These are phyloP conservation scores for Sebastes hopkinsi DNA, from an alignment of 2,797 vertebrate genomes.

Conservation along the genomic window DNA sequence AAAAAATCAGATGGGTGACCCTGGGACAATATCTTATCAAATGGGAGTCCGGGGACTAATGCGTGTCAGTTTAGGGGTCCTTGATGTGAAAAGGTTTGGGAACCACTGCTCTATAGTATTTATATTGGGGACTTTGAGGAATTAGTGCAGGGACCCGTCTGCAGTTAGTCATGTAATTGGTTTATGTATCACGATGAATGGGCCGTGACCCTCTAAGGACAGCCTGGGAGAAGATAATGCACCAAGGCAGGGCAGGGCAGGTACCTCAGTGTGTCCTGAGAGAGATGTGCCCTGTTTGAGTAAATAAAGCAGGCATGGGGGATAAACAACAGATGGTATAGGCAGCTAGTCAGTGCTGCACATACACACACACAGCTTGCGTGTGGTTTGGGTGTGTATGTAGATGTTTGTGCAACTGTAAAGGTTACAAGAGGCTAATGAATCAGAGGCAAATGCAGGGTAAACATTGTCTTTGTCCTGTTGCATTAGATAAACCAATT, in stretches of 20 bases:
- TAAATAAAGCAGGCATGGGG: constrained; percentile 88
- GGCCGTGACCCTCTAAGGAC: constrained; percentile 74
- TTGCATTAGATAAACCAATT: constrained; percentile 51
- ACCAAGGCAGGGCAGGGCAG: constrained; percentile 24
- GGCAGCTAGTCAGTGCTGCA: constrained; percentile 9
- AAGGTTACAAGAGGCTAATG: constrained; percentile 68
- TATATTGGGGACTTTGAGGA: constrained; percentile 49
- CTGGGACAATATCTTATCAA: neutral
- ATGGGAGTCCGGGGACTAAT: too few relatives aligned
- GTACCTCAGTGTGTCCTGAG: constrained; percentile 48
- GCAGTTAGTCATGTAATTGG: constrained; percentile 61
- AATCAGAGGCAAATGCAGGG: constrained; percentile 54
- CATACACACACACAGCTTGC: neutral
- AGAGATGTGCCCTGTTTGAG: constrained; percentile 82
- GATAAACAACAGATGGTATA: constrained; percentile 87
- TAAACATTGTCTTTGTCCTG: constrained; percentile 65
- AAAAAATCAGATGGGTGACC: too few relatives aligned
- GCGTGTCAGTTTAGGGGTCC: neutral
- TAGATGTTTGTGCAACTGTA: constrained; percentile 57
- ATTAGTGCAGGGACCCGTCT: constrained; percentile 45
- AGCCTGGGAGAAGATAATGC: constrained; percentile 57
- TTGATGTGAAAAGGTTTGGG: neutral
- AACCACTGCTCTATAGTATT: neutral
- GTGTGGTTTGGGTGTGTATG: constrained; percentile 55
- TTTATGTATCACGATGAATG: constrained; percentile 72